Evolutionary conservation across 2,888 invertebrate genomes (phyloP).

Genomic region (Dorcus hopei): DNA sequence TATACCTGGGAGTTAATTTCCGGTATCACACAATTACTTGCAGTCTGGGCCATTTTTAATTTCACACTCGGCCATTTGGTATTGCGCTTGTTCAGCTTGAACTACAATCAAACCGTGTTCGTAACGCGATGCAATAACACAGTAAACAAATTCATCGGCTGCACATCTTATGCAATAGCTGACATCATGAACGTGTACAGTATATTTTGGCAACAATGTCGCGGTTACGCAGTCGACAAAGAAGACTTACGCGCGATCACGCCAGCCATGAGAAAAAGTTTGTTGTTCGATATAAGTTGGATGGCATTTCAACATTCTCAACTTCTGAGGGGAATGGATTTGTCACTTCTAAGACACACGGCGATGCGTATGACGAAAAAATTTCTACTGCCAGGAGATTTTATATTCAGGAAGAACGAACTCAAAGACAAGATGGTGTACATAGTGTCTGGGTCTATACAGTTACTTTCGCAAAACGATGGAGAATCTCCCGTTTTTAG

Average conservation of each 20-base stretch:
- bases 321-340: slow-evolving; percentile 16
- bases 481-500: slow-evolving; percentile 22
- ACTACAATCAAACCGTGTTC: neutral
- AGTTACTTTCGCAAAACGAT: slow-evolving; percentile 24
- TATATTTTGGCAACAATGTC: slow-evolving; percentile 11
- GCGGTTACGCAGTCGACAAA: slow-evolving; percentile 11
- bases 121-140: too few species aligned
- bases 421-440: slow-evolving; percentile 24
- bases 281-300: slow-evolving; percentile 18
- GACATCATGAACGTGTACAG: neutral
- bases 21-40: neutral
- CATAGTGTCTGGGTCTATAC: slow-evolving; percentile 18
- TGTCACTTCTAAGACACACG: slow-evolving; percentile 17
- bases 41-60: neutral
- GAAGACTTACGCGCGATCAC: slow-evolving; percentile 5
- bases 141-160: neutral
- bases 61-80: neutral
- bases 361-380: slow-evolving; percentile 9
- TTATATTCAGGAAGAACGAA: slow-evolving; percentile 17
- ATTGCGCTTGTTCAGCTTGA: neutral
- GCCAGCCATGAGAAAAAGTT: slow-evolving; percentile 10
- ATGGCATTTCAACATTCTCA: slow-evolving; percentile 22
- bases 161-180: neutral
- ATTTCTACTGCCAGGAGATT: slow-evolving; percentile 17
- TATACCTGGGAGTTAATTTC: neutral